Evolutionary conservation across 2,113 vertebrate genomes (phyloP).

Genomic region (Cettia cetti): DNA sequence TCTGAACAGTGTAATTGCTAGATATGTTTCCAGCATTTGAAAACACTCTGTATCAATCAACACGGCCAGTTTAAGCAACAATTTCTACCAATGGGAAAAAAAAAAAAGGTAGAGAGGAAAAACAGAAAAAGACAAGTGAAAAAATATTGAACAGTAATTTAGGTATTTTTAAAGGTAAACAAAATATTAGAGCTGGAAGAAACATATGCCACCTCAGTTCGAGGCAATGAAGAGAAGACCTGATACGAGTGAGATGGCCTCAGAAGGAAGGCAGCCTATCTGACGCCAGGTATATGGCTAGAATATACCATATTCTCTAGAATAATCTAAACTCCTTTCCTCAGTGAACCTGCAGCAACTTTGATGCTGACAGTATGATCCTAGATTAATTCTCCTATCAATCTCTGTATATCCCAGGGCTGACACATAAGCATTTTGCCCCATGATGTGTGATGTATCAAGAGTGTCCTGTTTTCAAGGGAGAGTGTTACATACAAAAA

Average conservation of each 20-base stretch:
- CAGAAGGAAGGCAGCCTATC: neutral
- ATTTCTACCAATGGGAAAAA: neutral
- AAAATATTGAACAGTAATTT: neutral
- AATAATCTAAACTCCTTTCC: neutral
- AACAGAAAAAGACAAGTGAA: neutral
- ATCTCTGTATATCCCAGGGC: neutral
- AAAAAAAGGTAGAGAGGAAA: neutral
- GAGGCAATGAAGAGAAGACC: neutral
- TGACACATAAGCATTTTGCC: neutral
- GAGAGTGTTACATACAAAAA: neutral
- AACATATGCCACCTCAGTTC: neutral
- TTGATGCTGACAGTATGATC: neutral
- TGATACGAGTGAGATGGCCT: neutral
- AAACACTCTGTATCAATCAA: slow-evolving; percentile 52
- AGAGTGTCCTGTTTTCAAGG: neutral
- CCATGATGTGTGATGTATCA: neutral
- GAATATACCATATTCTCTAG: neutral
- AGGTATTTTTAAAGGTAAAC: neutral
- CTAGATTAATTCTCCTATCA: neutral
- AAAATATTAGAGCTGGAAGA: neutral
- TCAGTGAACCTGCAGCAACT: neutral
- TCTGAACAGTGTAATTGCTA: slow-evolving; percentile 61
- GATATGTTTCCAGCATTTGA: slow-evolving; percentile 39
- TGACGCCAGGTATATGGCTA: neutral
- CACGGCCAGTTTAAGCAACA: neutral